phyloP scores from a whole-genome alignment of 2,888 invertebrate genomes.

The Callyntrura sp. region DNA sequence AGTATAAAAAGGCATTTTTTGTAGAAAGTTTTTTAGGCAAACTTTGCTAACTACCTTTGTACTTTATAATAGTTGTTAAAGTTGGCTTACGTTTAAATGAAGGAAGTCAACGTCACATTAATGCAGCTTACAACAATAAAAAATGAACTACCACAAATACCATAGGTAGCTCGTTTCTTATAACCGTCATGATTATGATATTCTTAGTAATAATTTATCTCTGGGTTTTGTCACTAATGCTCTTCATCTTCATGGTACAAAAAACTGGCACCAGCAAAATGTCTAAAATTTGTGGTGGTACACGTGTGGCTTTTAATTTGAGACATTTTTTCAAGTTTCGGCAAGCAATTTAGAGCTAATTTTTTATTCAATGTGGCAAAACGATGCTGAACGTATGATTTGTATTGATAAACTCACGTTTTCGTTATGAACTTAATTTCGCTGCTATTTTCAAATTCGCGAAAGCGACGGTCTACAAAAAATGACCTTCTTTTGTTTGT shows the following conservation, averaged over 20 bases:
- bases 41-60: too few species aligned
- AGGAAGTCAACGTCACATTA: too few species aligned
- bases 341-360: background rate
- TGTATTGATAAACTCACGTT: slow-evolving; percentile 36
- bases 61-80: too few species aligned
- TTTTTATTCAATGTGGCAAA: background rate
- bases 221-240: background rate
- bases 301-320: background rate
- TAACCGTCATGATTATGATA: background rate
- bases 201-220: background rate
- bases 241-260: too few species aligned
- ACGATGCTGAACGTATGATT: slow-evolving; percentile 6
- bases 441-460: background rate
- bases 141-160: background rate
- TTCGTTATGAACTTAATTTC: slow-evolving; percentile 1
- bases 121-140: too few species aligned
- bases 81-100: too few species aligned
- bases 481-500: slow-evolving; percentile 70
- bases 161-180: background rate
- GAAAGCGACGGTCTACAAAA: slow-evolving; percentile 31
- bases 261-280: too few species aligned
- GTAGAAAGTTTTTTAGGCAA: too few species aligned
- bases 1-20: too few species aligned
- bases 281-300: background rate
- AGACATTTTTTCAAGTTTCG: background rate